phyloP scores from a whole-genome alignment of 2,113 vertebrate genomes.

The Leucopsar rothschildi region DNA sequence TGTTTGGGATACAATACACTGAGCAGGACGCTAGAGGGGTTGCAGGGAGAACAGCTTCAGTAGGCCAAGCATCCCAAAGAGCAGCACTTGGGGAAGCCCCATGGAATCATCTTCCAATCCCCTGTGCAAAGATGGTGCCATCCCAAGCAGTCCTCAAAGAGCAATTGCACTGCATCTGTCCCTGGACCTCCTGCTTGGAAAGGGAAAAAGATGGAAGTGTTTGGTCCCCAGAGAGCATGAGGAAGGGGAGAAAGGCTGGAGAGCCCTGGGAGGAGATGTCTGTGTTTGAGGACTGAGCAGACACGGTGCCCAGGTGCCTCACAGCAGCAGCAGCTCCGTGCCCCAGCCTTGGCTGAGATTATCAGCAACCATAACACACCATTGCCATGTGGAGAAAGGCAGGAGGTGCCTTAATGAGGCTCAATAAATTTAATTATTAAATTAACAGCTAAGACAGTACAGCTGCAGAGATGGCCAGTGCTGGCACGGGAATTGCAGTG shows the following conservation, averaged over 20 bases:
- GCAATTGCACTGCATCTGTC: neutral
- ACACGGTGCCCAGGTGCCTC: fast-evolving
- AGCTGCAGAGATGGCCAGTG: neutral
- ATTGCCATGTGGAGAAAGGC: neutral
- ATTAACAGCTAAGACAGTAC: neutral
- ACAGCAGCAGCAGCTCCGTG: fast-evolving
- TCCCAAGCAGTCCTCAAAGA: neutral
- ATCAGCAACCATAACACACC: fast-evolving
- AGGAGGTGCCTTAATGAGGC: neutral
- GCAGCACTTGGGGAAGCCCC: neutral
- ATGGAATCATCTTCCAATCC: neutral
- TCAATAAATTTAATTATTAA: neutral
- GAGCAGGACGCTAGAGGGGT: neutral
- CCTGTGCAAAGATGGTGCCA: fast-evolving
- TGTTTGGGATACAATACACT: neutral
- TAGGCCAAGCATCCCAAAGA: neutral
- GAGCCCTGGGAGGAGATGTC: neutral
- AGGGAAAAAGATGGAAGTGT: neutral
- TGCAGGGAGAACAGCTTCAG: neutral
- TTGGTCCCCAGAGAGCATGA: neutral
- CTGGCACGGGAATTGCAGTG: neutral
- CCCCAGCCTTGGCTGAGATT: fast-evolving
- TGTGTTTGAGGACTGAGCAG: neutral
- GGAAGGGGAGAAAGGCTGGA: neutral
- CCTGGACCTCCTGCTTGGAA: neutral